Evolutionary conservation across 2,888 invertebrate genomes (phyloP).

Genomic region (Caenorhabditis becei): DNA sequence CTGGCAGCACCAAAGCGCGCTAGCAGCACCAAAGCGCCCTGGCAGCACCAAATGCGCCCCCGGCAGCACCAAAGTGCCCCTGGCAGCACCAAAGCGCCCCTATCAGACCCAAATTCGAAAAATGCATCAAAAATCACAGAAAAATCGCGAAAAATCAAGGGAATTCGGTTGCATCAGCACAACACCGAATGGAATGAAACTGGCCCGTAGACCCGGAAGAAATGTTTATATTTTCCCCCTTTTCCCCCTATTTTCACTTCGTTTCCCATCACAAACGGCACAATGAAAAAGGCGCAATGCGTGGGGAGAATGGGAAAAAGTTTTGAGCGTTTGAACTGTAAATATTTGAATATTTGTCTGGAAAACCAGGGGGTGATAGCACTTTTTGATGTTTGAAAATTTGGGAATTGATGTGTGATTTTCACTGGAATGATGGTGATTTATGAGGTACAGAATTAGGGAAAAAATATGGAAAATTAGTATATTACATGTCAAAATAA

Average conservation of each 20-base stretch:
- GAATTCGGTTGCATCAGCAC: background rate
- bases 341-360: slow-evolving; percentile 41
- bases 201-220: background rate
- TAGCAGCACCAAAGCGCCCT: no score
- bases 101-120: no score
- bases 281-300: slow-evolving; percentile 35
- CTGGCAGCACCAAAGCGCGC: no score
- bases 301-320: background rate
- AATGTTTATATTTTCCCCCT: slow-evolving; percentile 34
- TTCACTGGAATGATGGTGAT: no score
- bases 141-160: background rate
- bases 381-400: background rate
- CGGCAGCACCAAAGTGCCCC: no score
- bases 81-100: no score
- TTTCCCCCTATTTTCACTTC: background rate
- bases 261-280: background rate
- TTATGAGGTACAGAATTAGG: no score
- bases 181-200: background rate
- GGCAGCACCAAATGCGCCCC: no score
- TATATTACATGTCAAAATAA: background rate
- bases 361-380: background rate
- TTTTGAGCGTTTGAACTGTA: slow-evolving; percentile 38
- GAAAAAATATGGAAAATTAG: background rate
- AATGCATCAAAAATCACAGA: background rate
- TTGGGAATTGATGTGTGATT: no score